Conservation (phyloP, 1,140 invertebrate genomes). For the Diorhabda elongata region DNA sequence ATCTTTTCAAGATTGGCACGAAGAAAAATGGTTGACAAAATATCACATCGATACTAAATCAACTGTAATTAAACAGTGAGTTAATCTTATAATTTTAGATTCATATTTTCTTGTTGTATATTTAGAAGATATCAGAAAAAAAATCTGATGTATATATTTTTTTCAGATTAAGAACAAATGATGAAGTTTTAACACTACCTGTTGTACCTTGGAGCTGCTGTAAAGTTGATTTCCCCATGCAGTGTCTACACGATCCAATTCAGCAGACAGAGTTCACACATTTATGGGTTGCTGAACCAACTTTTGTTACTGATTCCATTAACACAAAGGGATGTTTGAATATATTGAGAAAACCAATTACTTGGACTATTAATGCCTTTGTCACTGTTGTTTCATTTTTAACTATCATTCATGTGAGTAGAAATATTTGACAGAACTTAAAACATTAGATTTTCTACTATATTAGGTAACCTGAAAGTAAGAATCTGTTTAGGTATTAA, state of each 20-base stretch:
- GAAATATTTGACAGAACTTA: neutral
- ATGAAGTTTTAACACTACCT: conserved; percentile 17
- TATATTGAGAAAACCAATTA: conserved; percentile 36
- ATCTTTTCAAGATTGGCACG: conserved; percentile 44
- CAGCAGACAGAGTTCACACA: conserved; percentile 39
- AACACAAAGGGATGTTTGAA: conserved; percentile 41
- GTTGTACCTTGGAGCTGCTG: conserved; percentile 46
- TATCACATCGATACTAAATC: conserved; percentile 41
- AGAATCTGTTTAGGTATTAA: conserved; percentile 25
- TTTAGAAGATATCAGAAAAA: too few relatives aligned
- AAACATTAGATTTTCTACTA: neutral
- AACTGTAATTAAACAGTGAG: conserved; percentile 41
- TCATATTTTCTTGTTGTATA: too few relatives aligned
- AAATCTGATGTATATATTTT: neutral
- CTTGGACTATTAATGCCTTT: conserved; percentile 26
- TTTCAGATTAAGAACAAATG: conserved; percentile 3
- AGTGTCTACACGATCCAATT: conserved; percentile 45
- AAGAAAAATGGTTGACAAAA: conserved; percentile 42
- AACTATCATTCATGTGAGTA: conserved; percentile 29
- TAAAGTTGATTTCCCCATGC: conserved; percentile 40
- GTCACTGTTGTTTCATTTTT: conserved; percentile 24
- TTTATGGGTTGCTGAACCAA: conserved; percentile 41
- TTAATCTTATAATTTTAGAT: neutral
- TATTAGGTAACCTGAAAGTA: neutral
- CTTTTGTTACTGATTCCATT: conserved; percentile 34